Evolutionary conservation across 2,888 invertebrate species (phyloP), one percentile per base, ranked within the genome.

Genomic region (Cheilosia vulpina): DNA sequence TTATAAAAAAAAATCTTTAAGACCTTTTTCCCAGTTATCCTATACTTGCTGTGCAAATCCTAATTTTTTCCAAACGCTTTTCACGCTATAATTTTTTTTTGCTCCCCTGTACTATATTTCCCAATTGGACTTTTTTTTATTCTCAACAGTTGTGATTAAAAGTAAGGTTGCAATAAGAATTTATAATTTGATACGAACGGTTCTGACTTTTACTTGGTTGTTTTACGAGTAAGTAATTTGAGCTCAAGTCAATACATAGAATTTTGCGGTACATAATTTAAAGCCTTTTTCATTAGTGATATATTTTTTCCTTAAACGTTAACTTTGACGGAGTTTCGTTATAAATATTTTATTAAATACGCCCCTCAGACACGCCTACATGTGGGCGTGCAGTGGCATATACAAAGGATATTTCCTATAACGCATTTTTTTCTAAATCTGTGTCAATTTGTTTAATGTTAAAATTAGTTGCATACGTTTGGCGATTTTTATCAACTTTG

Each of bases 21-120:
- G 52, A 21, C 43, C 45, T n/a, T 41, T 31, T 19, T 19, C n/a
- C 43, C 55, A 38, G 43, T 52, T 31, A 19, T 17, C 60, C 60
- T 60, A 52, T 53, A 41, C 77, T 60, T 31, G 63, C 83, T 65
- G 4, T 60, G 47, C 52, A 72, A 65, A 80, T 53, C 60, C 50
- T 62, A 31, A 31, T 63, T 76, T 47, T 38, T 52, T 31, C 43
- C 45, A 71, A 79, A 79, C 52, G 84, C 84, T 84, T 84, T 11
- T 84, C 84, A 84, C 75, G 79, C 84, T 79, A 84, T 47, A 58
- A 21, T 27, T 27, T 38, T 45, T 45, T 41, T 65, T 73, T 34
- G n/a, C 34, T 75, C 52, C 73, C 75, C 63, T 65, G 43, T 63
- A 82, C 52, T 69, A 60, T 60, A 31, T 19, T 45, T 38, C 21